Base-by-base conservation (phyloP, 1,140 invertebrate species). In the Drusus annulatus region DNA sequence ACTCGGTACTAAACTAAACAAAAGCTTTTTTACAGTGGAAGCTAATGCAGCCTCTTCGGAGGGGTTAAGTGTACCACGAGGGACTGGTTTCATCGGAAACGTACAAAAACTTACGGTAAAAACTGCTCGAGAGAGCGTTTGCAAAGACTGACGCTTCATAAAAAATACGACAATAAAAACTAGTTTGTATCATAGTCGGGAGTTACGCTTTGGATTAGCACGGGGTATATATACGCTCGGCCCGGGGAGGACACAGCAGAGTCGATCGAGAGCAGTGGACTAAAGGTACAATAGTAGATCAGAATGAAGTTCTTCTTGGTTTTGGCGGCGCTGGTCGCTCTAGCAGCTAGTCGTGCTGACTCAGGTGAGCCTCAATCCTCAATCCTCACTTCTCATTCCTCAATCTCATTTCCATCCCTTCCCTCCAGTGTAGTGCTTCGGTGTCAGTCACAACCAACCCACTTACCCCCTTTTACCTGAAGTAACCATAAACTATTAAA, bases 111-210 rank as follows among this genome's bases (percentile, higher is more conserved):
- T 28, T 58, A 54, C 56, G 52, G 75, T 65, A 77, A 73, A 76
- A 81, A 76, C 63, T 50, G 51, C 31, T 56, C 23, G 52, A 71
- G 54, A 81, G 68, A 80, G 52, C 73, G 62, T 31, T 68, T 69
- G 62, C 74, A 52, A 36, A 16, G 60, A 45, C 36, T 25, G n/a
- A 54, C 19, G 13, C 54, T 23, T 71, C 10, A 16, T 45, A 63
- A 78, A 82, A 82, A 79, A 76, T 50, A 78, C 50, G 65, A 62
- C 65, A 82, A 82, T 75, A 81, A 81, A 81, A 82, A 82, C 78
- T 78, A 23, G 81, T 82, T 82, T 79, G 21, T 71, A 58, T 51
- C 31, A 45, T 16, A 71, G 45, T 19, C 23, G 51, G 65, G 36
- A 69, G n/a, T n/a, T 19, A 23, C 65, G 28, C 19, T 63, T 23